A percentile compares a stretch with the other conserved stretches of the same genome.
phyloP scores from a whole-genome alignment of 2,797 vertebrate species.

The Tympanoctomys barrerae region DNA sequence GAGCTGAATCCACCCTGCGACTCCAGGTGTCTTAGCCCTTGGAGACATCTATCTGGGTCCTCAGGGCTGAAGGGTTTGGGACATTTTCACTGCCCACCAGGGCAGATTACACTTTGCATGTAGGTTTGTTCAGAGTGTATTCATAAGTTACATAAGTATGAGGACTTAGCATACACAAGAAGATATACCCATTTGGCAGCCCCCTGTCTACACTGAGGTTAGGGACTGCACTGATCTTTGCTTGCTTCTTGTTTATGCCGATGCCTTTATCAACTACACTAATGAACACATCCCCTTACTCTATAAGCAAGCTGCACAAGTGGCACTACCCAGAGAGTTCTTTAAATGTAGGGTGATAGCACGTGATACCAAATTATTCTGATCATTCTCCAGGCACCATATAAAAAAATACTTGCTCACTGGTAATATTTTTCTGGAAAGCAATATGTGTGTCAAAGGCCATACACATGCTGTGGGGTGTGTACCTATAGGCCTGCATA shows the following conservation, averaged over 20 bases:
- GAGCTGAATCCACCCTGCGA: not conserved
- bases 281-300: not conserved
- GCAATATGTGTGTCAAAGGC: not conserved
- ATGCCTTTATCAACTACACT: not conserved
- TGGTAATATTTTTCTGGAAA: not conserved
- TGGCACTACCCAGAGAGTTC: too few species aligned
- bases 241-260: too few species aligned
- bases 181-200: fast-evolving
- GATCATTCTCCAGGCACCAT: not conserved
- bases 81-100: fast-evolving
- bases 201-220: too few species aligned
- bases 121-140: not conserved
- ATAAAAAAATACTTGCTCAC: not conserved
- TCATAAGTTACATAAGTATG: too few species aligned
- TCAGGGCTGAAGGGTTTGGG: not conserved
- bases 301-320: not conserved
- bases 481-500: too few species aligned
- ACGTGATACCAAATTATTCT: not conserved
- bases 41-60: not conserved
- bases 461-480: not conserved
- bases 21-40: not conserved
- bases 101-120: too few species aligned
- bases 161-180: not conserved
- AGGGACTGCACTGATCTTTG: too few species aligned
- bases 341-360: not conserved